Base-by-base conservation (phyloP, 2,888 invertebrate species). In the Lycophotia porphyrea region DNA sequence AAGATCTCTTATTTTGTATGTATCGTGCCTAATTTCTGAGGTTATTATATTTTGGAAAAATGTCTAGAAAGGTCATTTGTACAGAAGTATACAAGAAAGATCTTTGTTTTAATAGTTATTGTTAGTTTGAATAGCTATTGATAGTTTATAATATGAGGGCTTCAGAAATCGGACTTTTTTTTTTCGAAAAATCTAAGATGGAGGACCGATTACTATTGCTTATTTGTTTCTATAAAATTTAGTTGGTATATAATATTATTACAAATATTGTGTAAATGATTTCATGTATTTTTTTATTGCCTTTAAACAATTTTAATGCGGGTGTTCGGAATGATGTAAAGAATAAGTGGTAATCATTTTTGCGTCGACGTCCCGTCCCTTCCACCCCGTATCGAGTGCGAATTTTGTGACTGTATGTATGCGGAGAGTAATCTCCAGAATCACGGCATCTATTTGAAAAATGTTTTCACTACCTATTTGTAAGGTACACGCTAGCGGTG, bases 1-100 rank as follows among this genome's bases (percentile, higher is more conserved):
- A 39, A 63, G 73, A 84, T 82, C 81, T 84, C 84, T 73, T 73
- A 58, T 71, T 84, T 66, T 72, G 49, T 67, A 75, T 60, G 11
- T n/a, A 39, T 63, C 71, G 18, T 42, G 27, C 11, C 18, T 27
- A n/a, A n/a, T 1, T 52, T 52, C 52, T 11, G n/a, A 52, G 11
- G 52, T 21, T 47, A 21, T 47, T 24, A 11, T 11, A 49, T n/a
- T 24, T n/a, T 49, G 9, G 4, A 9, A 24, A n/a, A 49, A n/a
- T 9, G 24, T 11, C 49, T 49, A n/a, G 24, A 49, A 4, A 49
- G n/a, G 11, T n/a, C 11, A 52, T 11, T 49, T n/a, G n/a, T 52
- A 11, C 11, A n/a, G 11, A 11, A 52, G 1, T n/a, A 5, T n/a
- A 52, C 15, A 55, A 55, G 2, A 27, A 27, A 55, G 5, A 27